Conservation (phyloP, 2,797 vertebrate species). For the Hozukius guyotensis region DNA sequence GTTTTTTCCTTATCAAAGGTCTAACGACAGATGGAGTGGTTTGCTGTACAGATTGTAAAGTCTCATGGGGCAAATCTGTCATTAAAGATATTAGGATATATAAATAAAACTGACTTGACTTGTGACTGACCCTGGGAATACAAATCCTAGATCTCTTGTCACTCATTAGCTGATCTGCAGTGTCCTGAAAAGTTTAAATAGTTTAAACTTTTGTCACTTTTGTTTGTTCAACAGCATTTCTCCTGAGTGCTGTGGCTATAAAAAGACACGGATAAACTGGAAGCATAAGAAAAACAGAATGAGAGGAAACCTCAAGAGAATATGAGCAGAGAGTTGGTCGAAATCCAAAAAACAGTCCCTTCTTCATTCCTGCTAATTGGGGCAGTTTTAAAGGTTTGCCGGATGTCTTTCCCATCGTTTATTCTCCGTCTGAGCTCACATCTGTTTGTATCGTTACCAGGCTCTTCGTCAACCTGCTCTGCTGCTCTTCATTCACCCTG, state of each 20-base stretch:
- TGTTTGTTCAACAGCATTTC: not conserved
- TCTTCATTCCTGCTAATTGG: not conserved
- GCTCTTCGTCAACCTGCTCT: not conserved
- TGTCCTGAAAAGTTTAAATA: not conserved
- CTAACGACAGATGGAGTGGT: not conserved
- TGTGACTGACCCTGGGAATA: not conserved
- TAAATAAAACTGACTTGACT: not conserved
- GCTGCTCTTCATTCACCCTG: slow-evolving; percentile 16
- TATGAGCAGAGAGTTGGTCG: not conserved
- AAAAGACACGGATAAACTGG: not conserved
- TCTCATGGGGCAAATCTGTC: not conserved
- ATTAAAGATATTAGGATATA: not conserved
- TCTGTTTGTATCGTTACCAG: not conserved
- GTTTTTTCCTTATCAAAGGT: too few species aligned
- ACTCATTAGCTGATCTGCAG: not conserved
- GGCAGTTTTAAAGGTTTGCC: not conserved
- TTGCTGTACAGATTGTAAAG: not conserved
- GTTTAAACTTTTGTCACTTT: not conserved
- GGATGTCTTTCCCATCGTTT: not conserved
- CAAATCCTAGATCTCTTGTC: not conserved
- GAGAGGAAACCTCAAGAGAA: not conserved
- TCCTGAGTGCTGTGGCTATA: not conserved
- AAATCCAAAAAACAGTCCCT: not conserved
- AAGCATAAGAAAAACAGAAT: not conserved
- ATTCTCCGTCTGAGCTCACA: not conserved